These are phyloP conservation scores for Manacus vitellinus DNA, from an alignment of 2,113 vertebrate species.

Conservation along the genomic window DNA sequence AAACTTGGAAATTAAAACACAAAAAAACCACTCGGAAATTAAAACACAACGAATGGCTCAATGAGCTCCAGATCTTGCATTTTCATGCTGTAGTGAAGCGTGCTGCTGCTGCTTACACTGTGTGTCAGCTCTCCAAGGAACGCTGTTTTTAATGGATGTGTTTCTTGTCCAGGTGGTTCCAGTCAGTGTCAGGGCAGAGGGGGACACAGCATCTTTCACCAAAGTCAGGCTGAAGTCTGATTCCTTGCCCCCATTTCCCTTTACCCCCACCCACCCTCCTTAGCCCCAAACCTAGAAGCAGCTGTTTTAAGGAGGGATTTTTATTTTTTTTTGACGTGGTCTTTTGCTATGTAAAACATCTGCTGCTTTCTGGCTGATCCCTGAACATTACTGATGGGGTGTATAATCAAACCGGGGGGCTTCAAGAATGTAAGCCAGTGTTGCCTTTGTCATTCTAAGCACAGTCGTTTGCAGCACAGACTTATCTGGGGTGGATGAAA, in stretches of 20 bases:
- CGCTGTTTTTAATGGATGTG: not conserved
- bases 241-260: not conserved
- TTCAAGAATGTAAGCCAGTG: not conserved
- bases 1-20: not conserved
- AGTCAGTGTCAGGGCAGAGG: not conserved
- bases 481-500: not conserved
- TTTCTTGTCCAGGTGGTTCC: not conserved
- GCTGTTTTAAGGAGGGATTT: not conserved
- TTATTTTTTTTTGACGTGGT: not conserved
- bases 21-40: not conserved
- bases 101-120: not conserved
- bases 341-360: slow-evolving; percentile 2
- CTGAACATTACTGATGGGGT: not conserved
- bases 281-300: not conserved
- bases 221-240: not conserved
- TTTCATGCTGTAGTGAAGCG: not conserved
- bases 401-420: not conserved
- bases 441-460: not conserved
- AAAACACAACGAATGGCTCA: not conserved
- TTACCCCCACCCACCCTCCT: not conserved
- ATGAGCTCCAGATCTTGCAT: not conserved
- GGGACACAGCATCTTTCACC: not conserved
- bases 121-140: not conserved
- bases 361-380: slow-evolving; percentile 21
- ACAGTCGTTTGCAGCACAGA: not conserved